phyloP scores from a whole-genome alignment of 2,888 invertebrate species.

The Chrysina gloriosa region DNA sequence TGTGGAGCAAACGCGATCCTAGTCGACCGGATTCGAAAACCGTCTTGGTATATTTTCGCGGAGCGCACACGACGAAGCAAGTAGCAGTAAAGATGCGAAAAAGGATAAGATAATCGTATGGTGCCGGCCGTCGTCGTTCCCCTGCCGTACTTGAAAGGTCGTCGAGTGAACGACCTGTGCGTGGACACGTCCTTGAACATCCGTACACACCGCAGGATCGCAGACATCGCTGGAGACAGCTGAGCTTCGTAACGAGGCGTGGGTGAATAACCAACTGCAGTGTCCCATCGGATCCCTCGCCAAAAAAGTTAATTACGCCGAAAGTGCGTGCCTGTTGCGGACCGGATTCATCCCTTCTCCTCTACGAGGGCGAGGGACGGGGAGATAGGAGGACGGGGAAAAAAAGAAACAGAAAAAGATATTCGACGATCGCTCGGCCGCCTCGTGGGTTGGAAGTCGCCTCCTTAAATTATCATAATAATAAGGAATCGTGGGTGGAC shows the following conservation, averaged over 20 bases:
- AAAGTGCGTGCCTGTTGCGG: too few species aligned
- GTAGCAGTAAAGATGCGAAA: slow-evolving; percentile 19
- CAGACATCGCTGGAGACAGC: slow-evolving; percentile 48
- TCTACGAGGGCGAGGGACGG: too few species aligned
- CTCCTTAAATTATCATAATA: not conserved
- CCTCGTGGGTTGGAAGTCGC: not conserved
- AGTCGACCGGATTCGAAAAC: not conserved
- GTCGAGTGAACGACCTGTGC: slow-evolving; percentile 60
- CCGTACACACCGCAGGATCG: slow-evolving; percentile 46
- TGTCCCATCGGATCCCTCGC: too few species aligned
- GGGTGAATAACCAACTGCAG: slow-evolving; percentile 37
- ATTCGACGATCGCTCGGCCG: not conserved
- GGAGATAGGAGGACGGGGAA: not conserved
- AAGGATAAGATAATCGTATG: not conserved
- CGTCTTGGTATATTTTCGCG: not conserved
- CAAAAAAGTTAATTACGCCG: too few species aligned
- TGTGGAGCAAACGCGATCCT: too few species aligned
- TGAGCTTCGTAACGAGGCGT: slow-evolving; percentile 34
- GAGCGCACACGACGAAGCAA: not conserved
- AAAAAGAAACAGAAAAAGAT: not conserved
- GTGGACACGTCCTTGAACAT: slow-evolving; percentile 43
- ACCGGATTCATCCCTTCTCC: too few species aligned
- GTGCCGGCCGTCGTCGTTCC: slow-evolving; percentile 9
- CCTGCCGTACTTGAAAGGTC: slow-evolving; percentile 60
- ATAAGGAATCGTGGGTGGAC: not conserved